Evolutionary conservation across 1,140 invertebrate species (phyloP).

Genomic region (Leptoteleia sp.): DNA sequence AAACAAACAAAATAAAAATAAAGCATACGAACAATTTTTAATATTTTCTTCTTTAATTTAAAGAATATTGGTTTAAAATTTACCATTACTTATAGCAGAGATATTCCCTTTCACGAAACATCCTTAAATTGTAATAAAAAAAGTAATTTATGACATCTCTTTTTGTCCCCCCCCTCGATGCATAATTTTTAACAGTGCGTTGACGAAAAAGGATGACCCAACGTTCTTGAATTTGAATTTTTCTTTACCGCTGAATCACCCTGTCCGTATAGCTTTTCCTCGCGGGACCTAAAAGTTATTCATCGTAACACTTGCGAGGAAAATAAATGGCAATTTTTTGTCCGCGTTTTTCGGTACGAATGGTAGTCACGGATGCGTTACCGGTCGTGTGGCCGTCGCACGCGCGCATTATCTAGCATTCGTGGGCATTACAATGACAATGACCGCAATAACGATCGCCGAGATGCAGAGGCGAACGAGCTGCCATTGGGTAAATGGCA

Average conservation of each 20-base stretch:
- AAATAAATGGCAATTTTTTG: constrained; percentile 60
- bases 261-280: constrained; percentile 10
- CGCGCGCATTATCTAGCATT: constrained; percentile 73
- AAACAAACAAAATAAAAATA: no score
- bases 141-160: no score
- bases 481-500: constrained; percentile 54
- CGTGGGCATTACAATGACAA: constrained; percentile 78
- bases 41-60: no score
- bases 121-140: no score
- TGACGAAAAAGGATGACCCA: no score
- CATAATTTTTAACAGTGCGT: no score
- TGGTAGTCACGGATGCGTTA: constrained; percentile 63
- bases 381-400: constrained; percentile 71
- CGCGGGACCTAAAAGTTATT: constrained; percentile 21
- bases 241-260: constrained; percentile 8
- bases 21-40: no score
- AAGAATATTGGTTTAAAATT: no score
- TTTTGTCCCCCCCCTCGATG: no score
- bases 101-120: no score
- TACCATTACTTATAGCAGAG: no score
- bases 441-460: constrained; percentile 75
- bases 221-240: no score
- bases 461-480: constrained; percentile 57
- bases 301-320: constrained; percentile 42
- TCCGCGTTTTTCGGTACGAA: constrained; percentile 42